phyloP scores from a whole-genome alignment of 2,113 vertebrate species.

The Acanthisitta chloris region DNA sequence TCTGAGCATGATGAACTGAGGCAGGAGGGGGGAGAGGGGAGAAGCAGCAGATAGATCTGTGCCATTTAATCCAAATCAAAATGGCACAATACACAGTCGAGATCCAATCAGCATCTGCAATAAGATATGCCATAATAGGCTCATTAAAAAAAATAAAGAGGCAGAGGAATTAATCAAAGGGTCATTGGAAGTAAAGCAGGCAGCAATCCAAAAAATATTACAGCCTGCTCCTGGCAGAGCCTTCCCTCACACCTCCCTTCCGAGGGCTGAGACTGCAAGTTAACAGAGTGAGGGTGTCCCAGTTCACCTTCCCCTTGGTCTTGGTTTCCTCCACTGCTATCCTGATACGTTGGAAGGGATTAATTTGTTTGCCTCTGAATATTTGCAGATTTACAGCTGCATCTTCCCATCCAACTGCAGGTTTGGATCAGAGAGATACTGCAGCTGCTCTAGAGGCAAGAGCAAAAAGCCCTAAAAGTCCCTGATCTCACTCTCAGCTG shows the following conservation, averaged over 20 bases:
- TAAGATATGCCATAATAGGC: constrained; percentile 53
- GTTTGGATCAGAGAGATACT: background rate
- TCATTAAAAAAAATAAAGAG: constrained; percentile 69
- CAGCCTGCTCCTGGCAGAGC: background rate
- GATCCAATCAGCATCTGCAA: constrained; percentile 66
- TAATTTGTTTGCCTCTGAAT: constrained; percentile 2
- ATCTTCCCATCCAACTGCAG: background rate
- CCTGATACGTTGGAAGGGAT: background rate
- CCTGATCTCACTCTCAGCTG: background rate
- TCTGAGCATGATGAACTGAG: constrained; percentile 65
- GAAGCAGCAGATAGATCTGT: constrained; percentile 69
- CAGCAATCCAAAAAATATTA: constrained; percentile 57
- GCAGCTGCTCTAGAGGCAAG: background rate
- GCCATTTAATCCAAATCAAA: constrained; percentile 75
- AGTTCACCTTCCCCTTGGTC: background rate
- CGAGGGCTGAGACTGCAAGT: constrained; percentile 9
- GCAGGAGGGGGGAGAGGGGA: constrained; percentile 40
- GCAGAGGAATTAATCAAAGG: constrained; percentile 60
- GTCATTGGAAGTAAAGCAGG: constrained; percentile 35
- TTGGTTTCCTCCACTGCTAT: background rate
- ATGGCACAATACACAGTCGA: constrained; percentile 60
- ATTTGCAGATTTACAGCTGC: background rate
- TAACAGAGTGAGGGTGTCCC: background rate
- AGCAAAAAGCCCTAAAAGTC: background rate
- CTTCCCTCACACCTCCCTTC: background rate